Evolutionary conservation across 2,797 vertebrate genomes (phyloP), one percentile per base, ranked within the genome.

Genomic region (Aldrovandia affinis): DNA sequence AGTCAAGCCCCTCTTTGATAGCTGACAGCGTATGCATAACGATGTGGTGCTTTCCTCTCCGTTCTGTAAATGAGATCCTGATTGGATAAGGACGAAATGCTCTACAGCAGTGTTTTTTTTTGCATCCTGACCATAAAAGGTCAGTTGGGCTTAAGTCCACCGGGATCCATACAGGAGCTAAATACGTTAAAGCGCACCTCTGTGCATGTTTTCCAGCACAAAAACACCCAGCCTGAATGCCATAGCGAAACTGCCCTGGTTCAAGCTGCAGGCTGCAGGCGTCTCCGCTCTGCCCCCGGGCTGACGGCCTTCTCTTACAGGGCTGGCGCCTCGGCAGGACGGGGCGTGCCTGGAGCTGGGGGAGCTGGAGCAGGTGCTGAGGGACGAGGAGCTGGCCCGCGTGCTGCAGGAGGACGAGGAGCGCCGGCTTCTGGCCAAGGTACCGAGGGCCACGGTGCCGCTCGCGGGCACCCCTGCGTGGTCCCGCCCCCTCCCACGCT

Each of bases 391-490:
- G 70, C 77, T 97, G 79, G 96, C 95, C 79, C 91, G 87, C 33
- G 91, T 88, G 80, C 90, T 97, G 54, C 96, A 96, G 84, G 90
- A 94, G 14, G 93, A 96, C n/a, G 95, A 95, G 75, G 91, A 91
- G n/a, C 28, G 36, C 28, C 85, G 61, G 59, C 84, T 88, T n/a
- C 83, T 89, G 39, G 87, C 86, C 57, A 89, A 87, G 89, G 93
- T 93, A 75, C 36, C 33, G 39, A 44, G 20, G 20, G 6, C 39
- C 70, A 42, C 70, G 12, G 20, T 15, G 20, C 70, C 39, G 7
- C 70, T 1, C 44, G 18, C 36, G 9, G 70, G 70, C 18, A 0
- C 70, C n/a, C n/a, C n/a, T n/a, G n/a, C n/a, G n/a, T n/a, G n/a
- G n/a, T n/a, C n/a, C n/a, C n/a, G n/a, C n/a, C n/a, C n/a, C n/a